Conservation (phyloP, 2,113 vertebrate genomes). For the Rhea americana region DNA sequence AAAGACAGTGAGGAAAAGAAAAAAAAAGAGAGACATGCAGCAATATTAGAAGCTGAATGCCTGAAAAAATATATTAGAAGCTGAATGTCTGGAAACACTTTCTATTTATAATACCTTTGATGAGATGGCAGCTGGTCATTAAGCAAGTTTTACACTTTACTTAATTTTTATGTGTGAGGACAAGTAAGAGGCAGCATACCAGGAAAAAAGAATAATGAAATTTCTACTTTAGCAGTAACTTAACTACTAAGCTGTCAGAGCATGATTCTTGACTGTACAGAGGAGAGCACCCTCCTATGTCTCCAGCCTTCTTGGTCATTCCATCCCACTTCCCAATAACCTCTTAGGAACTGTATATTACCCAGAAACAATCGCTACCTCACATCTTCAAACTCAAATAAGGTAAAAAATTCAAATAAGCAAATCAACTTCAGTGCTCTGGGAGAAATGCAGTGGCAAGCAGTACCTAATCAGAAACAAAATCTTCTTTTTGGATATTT, state of each 20-base stretch:
- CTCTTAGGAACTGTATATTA: background rate
- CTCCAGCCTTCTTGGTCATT: background rate
- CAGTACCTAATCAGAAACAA: background rate
- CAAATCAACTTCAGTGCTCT: background rate
- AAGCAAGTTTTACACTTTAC: background rate
- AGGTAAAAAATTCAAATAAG: background rate
- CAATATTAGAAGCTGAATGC: background rate
- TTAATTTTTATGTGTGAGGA: slow-evolving; percentile 13
- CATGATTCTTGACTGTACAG: background rate
- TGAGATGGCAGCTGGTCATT: background rate
- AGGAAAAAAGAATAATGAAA: background rate
- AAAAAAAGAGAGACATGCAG: background rate
- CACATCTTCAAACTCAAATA: background rate
- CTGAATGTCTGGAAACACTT: background rate
- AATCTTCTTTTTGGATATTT: background rate
- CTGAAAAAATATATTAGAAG: background rate
- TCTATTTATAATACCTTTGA: background rate
- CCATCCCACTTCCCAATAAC: background rate
- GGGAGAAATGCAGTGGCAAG: background rate
- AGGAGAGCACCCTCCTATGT: background rate
- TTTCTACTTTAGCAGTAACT: background rate
- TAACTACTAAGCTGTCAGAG: background rate
- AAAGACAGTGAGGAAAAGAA: background rate
- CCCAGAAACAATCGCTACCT: fast-evolving
- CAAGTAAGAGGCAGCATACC: background rate